phyloP scores from a whole-genome alignment of 2,797 vertebrate species.

The Taenioides sp. region DNA sequence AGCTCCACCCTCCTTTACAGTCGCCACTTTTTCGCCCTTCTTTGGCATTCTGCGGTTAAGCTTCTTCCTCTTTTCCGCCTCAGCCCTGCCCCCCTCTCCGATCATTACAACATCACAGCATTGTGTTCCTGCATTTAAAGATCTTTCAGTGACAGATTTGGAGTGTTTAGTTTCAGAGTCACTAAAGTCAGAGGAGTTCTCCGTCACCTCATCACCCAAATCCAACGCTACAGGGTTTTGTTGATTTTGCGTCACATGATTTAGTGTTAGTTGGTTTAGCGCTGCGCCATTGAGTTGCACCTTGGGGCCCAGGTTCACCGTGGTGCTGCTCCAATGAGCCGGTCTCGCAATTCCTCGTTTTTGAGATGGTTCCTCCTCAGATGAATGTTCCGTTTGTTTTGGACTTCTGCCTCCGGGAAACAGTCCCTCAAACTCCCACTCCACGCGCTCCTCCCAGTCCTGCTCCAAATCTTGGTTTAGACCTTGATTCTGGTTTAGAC shows the following conservation, averaged over 20 bases:
- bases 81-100: background rate
- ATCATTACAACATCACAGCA: background rate
- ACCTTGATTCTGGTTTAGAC: background rate
- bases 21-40: background rate
- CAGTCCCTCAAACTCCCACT: slow-evolving; percentile 7
- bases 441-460: background rate
- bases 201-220: background rate
- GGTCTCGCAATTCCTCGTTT: no score
- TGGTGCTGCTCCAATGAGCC: no score
- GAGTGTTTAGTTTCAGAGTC: background rate
- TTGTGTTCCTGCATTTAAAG: no score
- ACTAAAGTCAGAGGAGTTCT: background rate
- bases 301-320: no score
- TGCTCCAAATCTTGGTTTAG: background rate
- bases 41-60: no score
- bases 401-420: background rate
- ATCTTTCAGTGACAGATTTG: no score
- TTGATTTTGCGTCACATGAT: no score
- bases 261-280: no score
- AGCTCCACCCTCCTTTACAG: background rate
- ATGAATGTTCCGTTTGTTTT: background rate
- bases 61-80: no score
- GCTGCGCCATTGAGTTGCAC: no score
- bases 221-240: background rate
- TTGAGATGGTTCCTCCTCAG: background rate